These are phyloP conservation scores for Lethrus apterus DNA, from an alignment of 1,140 invertebrate species.

Conservation along the genomic window DNA sequence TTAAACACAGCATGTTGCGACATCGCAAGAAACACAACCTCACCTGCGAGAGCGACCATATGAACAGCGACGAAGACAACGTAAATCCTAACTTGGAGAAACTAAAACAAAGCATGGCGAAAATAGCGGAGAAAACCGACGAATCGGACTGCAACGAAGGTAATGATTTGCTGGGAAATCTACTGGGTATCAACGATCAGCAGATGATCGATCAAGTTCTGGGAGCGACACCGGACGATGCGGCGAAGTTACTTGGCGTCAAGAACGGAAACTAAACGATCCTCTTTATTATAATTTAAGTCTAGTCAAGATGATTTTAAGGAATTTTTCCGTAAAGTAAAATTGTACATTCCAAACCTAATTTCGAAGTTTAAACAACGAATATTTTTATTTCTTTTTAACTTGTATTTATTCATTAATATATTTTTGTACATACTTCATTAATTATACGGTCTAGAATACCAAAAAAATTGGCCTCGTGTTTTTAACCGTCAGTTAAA, in stretches of 20 bases:
- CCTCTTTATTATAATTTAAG: not conserved
- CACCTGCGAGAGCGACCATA: constrained; percentile 39
- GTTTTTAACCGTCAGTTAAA: constrained; percentile 14
- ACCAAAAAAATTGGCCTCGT: no score
- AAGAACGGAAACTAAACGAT: constrained; percentile 48
- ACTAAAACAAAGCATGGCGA: constrained; percentile 15
- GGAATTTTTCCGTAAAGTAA: not conserved
- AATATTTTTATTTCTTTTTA: not conserved
- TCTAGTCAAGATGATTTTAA: not conserved
- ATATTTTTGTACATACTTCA: constrained; percentile 19
- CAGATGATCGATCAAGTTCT: constrained; percentile 82
- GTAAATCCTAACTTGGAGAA: constrained; percentile 15
- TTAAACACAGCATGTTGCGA: constrained; percentile 90
- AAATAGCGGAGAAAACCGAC: constrained; percentile 47
- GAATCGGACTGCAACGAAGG: constrained; percentile 48
- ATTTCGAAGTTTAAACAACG: not conserved
- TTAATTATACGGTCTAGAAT: constrained; percentile 22
- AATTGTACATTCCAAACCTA: no score
- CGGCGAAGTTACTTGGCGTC: constrained; percentile 78
- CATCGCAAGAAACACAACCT: constrained; percentile 77
- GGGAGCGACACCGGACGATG: constrained; percentile 73
- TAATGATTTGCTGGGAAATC: constrained; percentile 75
- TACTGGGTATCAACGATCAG: constrained; percentile 78
- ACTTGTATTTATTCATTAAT: constrained; percentile 9
- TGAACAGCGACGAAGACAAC: constrained; percentile 41